Percentiles rank a stretch among this genome's conserved stretches.
phyloP scores from a whole-genome alignment of 2,797 vertebrate genomes.

The Holocentrus rufus region DNA sequence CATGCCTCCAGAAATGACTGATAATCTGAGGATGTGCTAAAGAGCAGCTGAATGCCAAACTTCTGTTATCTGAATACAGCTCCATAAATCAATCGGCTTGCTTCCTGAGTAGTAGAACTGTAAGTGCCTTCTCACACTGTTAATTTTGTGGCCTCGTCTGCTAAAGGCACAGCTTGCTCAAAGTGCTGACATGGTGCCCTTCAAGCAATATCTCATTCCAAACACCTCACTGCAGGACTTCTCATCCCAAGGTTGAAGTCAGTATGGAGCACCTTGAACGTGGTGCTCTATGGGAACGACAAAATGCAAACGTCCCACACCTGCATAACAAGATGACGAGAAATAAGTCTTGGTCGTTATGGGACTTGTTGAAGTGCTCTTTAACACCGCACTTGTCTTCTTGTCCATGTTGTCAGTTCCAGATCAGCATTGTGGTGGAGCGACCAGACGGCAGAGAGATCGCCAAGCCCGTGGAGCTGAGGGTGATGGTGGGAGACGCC shows the following conservation, averaged over 20 bases:
- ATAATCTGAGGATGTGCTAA: conserved; percentile 1
- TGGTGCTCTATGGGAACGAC: neutral
- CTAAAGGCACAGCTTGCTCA: conserved; percentile 3
- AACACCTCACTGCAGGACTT: neutral
- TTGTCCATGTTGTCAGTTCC: conserved; percentile 72
- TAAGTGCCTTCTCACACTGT: neutral
- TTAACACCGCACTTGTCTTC: conserved; percentile 5
- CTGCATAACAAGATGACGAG: neutral
- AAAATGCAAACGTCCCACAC: neutral
- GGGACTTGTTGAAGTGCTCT: no score
- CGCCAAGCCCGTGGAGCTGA: conserved; percentile 81
- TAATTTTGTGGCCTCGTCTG: conserved; percentile 18
- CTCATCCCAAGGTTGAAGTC: no score
- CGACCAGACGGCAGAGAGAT: conserved; percentile 83
- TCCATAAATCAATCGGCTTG: conserved; percentile 15
- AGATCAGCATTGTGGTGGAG: conserved; percentile 82
- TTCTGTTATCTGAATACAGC: conserved; percentile 13
- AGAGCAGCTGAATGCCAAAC: conserved; percentile 17
- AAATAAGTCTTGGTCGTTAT: neutral
- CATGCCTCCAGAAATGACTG: conserved; percentile 8
- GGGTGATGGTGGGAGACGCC: conserved; percentile 83
- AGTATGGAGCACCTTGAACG: neutral
- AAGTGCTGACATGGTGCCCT: neutral
- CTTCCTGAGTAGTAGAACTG: conserved; percentile 3
- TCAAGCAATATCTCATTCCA: neutral